A percentile compares a stretch with the other conserved stretches of the same genome.
These are phyloP conservation scores for Parambassis ranga DNA, from an alignment of 2,797 vertebrate genomes.

Conservation along the genomic window DNA sequence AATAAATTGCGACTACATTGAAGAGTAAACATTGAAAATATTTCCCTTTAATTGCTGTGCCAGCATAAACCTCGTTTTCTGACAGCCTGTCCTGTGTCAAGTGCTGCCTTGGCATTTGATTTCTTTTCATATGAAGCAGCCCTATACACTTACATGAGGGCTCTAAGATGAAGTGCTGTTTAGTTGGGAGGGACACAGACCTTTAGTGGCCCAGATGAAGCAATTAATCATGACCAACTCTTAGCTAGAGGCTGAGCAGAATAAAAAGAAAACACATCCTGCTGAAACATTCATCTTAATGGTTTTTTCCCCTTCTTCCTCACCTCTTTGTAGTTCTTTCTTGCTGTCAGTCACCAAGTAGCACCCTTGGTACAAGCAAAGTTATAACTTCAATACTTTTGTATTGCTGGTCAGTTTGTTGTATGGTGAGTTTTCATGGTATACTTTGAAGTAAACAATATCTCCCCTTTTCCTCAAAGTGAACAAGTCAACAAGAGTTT, in stretches of 20 bases:
- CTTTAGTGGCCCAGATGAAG: constrained; percentile 39
- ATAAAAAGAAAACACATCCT: not conserved
- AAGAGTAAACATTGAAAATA: constrained; percentile 3
- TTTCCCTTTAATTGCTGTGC: not conserved
- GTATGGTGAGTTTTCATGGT: too few species aligned
- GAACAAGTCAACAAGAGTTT: too few species aligned
- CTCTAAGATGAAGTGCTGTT: constrained; percentile 22
- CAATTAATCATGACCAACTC: constrained; percentile 47
- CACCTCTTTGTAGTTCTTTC: not conserved
- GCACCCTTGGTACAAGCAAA: not conserved
- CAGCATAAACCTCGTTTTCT: too few species aligned
- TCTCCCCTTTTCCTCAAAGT: not conserved
- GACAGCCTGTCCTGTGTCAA: too few species aligned
- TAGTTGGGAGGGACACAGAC: constrained; percentile 12
- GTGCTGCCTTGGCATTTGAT: not conserved
- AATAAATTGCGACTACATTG: not conserved
- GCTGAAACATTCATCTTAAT: constrained; percentile 38
- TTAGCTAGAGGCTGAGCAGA: constrained; percentile 14
- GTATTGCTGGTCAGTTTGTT: too few species aligned
- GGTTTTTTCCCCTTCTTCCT: not conserved
- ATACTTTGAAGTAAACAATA: too few species aligned
- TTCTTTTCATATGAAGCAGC: constrained; percentile 5
- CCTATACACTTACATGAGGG: constrained; percentile 9
- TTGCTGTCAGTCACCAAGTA: not conserved
- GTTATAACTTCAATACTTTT: not conserved